Conservation (phyloP, 2,888 invertebrate species). For the Tachina lurida region DNA sequence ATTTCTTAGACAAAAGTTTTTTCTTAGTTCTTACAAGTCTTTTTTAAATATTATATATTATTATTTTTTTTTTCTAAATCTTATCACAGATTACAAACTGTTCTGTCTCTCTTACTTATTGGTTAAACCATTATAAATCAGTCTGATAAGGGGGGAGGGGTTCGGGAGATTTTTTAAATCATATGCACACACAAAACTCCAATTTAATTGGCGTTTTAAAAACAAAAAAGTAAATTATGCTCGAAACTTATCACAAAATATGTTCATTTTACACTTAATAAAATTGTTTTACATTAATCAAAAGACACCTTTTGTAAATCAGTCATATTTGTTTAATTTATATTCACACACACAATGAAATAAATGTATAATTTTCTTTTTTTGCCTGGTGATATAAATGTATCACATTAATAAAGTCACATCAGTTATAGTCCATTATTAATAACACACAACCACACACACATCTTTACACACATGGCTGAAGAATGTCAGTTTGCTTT, state of each 20-base stretch:
- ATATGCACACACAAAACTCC: slow-evolving; percentile 64
- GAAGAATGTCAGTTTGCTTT: neutral
- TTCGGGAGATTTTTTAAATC: slow-evolving; percentile 60
- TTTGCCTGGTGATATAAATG: slow-evolving; percentile 40
- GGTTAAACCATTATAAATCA: slow-evolving; percentile 71
- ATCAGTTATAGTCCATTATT: slow-evolving; percentile 50
- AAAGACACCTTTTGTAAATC: slow-evolving; percentile 58
- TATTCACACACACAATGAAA: neutral
- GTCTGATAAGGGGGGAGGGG: slow-evolving; percentile 57
- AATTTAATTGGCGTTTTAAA: slow-evolving; percentile 53
- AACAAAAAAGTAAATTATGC: slow-evolving; percentile 31
- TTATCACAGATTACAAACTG: slow-evolving; percentile 66
- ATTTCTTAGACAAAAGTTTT: neutral
- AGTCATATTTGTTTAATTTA: slow-evolving; percentile 61
- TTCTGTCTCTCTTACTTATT: slow-evolving; percentile 60
- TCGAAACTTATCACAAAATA: slow-evolving; percentile 70
- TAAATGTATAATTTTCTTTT: neutral
- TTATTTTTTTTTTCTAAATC: slow-evolving; percentile 17
- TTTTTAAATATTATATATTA: neutral
- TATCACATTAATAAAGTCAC: slow-evolving; percentile 65
- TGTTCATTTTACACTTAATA: slow-evolving; percentile 51
- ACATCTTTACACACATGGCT: neutral
- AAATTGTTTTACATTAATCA: slow-evolving; percentile 48
- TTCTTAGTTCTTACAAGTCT: neutral
- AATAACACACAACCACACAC: slow-evolving; percentile 32